Conservation (phyloP, 2,888 invertebrate genomes). For the Dugesia japonica region DNA sequence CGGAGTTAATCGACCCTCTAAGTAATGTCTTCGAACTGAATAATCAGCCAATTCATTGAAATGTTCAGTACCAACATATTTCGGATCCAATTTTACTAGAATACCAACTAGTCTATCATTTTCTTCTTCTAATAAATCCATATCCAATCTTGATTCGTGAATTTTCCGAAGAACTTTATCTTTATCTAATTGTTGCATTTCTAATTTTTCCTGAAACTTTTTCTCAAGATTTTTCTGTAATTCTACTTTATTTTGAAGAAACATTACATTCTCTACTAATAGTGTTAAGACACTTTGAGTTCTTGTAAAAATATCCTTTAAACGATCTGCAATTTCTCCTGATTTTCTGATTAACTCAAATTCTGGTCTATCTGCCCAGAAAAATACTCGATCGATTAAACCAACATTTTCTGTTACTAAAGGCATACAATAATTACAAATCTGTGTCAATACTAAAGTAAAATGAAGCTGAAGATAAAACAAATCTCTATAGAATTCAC, state of each 20-base stretch:
- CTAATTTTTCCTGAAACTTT: not conserved
- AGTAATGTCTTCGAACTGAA: not conserved
- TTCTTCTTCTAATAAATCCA: slow-evolving; percentile 32
- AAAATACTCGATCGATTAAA: slow-evolving; percentile 29
- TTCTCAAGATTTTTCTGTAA: slow-evolving; percentile 10
- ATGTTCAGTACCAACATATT: slow-evolving; percentile 22
- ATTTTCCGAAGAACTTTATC: slow-evolving; percentile 29
- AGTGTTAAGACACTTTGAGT: not conserved
- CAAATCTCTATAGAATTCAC: slow-evolving; percentile 29
- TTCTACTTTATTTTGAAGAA: not conserved
- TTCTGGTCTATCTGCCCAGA: slow-evolving; percentile 31
- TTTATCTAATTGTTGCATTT: not conserved
- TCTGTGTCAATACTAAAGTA: not conserved
- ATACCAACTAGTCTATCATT: slow-evolving; percentile 30
- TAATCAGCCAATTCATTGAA: slow-evolving; percentile 14
- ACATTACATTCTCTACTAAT: slow-evolving; percentile 14
- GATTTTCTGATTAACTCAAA: slow-evolving; percentile 23
- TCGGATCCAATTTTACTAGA: slow-evolving; percentile 24
- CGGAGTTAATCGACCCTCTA: not conserved
- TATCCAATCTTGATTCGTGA: slow-evolving; percentile 5
- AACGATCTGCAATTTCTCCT: slow-evolving; percentile 22
- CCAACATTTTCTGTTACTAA: slow-evolving; percentile 28
- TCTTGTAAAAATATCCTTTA: slow-evolving; percentile 24
- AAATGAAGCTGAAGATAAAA: slow-evolving; percentile 28
- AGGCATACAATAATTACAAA: slow-evolving; percentile 29